A percentile compares a stretch with the other conserved stretches of the same genome.
Conservation (phyloP, 2,113 vertebrate species). For the Gopherus evgoodei region DNA sequence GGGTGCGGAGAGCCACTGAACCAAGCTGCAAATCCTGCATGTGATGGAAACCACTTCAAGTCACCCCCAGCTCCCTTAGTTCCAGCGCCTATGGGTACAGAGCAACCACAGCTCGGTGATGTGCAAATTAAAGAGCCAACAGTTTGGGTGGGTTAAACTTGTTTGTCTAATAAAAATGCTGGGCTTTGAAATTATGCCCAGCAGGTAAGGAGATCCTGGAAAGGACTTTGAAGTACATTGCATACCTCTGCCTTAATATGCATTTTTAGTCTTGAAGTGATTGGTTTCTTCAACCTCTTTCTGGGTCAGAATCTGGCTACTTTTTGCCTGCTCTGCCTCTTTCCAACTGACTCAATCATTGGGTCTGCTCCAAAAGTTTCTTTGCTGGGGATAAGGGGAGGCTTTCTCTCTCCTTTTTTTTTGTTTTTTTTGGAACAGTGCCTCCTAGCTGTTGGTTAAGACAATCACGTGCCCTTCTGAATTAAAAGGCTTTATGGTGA, state of each 20-base stretch:
- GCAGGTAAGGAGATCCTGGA: not conserved
- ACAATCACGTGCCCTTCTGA: not conserved
- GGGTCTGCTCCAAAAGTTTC: constrained; percentile 42
- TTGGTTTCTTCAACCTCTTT: not conserved
- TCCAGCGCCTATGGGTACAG: no score
- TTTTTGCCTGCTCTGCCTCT: not conserved
- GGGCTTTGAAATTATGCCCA: not conserved
- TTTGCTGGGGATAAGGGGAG: not conserved
- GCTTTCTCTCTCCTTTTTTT: not conserved
- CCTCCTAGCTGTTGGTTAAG: not conserved
- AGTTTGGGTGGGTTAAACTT: not conserved
- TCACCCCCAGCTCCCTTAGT: no score
- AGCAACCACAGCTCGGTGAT: not conserved
- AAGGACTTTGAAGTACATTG: not conserved
- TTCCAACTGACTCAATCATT: constrained; percentile 18
- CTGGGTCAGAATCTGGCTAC: not conserved
- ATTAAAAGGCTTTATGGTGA: not conserved
- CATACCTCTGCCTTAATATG: not conserved
- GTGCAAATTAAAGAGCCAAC: accelerated
- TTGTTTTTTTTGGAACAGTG: not conserved
- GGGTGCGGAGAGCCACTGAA: no score
- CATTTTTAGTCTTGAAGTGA: not conserved
- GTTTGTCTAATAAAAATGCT: not conserved
- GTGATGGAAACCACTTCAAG: no score
- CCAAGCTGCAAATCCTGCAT: no score